A percentile compares a stretch with the other conserved stretches of the same genome.
Conservation (phyloP, 2,797 vertebrate species). For the Oryzias dopingdopingensis region DNA sequence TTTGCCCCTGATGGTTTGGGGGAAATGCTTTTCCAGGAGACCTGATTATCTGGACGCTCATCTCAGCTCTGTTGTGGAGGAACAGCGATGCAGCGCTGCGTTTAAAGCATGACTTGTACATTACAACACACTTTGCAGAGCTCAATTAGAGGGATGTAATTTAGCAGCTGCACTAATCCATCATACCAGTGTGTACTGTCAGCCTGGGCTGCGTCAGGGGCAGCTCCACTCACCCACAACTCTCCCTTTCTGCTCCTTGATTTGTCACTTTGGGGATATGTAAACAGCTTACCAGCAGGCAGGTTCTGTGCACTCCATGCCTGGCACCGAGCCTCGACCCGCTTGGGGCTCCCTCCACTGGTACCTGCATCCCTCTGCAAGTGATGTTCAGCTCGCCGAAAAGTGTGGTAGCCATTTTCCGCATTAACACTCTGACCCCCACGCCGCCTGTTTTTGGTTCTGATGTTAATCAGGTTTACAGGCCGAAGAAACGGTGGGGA, state of each 20-base stretch:
- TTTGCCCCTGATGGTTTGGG: too few species aligned
- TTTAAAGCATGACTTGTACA: constrained; percentile 31
- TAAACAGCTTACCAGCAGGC: constrained; percentile 72
- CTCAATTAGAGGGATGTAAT: constrained; percentile 58
- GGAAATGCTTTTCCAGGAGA: too few species aligned
- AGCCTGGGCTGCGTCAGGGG: constrained; percentile 64
- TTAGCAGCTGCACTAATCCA: constrained; percentile 66
- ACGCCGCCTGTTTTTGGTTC: constrained; percentile 28
- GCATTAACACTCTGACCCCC: constrained; percentile 57
- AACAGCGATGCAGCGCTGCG: too few species aligned
- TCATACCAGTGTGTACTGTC: constrained; percentile 54
- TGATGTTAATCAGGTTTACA: constrained; percentile 58
- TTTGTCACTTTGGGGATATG: constrained; percentile 78
- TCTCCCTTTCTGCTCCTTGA: constrained; percentile 64
- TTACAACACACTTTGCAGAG: constrained; percentile 37
- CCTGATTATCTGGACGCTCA: too few species aligned
- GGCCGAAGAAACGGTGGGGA: constrained; percentile 13
- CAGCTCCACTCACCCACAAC: constrained; percentile 39
- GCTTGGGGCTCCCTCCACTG: neutral
- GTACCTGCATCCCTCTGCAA: constrained; percentile 1
- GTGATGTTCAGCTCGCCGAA: constrained; percentile 25
- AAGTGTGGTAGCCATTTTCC: constrained; percentile 65
- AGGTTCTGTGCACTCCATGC: constrained; percentile 60
- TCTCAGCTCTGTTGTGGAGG: too few species aligned
- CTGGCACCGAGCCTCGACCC: constrained; percentile 19